Conservation (phyloP, 1,140 invertebrate species). For the Leptinotarsa defecta region DNA sequence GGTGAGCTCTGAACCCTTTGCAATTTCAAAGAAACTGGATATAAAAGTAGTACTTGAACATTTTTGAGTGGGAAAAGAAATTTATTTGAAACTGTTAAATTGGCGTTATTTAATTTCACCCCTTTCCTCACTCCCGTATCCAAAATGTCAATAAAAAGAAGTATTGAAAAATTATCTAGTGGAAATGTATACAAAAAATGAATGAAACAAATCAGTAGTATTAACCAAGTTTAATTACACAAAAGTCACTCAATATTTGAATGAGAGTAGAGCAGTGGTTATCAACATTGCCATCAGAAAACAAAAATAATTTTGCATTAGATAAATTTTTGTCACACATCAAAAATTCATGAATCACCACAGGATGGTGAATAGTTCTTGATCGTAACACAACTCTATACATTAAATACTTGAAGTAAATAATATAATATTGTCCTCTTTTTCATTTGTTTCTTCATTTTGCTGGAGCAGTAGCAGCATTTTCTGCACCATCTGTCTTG, state of each 20-base stretch:
- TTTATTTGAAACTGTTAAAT: no score
- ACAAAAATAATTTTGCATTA: neutral
- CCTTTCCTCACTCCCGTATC: no score
- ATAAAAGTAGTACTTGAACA: no score
- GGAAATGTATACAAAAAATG: no score
- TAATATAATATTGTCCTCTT: conserved; percentile 25
- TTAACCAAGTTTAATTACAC: neutral
- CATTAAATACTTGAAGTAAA: conserved; percentile 34
- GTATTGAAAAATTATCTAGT: no score
- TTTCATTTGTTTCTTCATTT: conserved; percentile 18
- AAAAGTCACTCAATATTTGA: neutral
- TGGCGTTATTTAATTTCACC: no score
- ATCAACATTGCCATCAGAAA: neutral
- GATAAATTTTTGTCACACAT: neutral
- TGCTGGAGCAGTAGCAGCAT: neutral
- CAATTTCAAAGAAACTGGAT: no score
- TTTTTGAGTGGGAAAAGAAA: no score
- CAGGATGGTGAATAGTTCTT: conserved; percentile 12
- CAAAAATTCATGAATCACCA: neutral
- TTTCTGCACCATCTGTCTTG: conserved; percentile 35
- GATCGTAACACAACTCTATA: conserved; percentile 28
- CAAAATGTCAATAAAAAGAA: no score
- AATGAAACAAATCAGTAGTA: no score
- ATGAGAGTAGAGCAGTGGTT: neutral
- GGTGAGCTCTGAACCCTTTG: no score